Percentiles rank a stretch among this genome's conserved stretches.
These are phyloP conservation scores for Pelecanus crispus DNA, from an alignment of 2,113 vertebrate species.

Conservation along the genomic window DNA sequence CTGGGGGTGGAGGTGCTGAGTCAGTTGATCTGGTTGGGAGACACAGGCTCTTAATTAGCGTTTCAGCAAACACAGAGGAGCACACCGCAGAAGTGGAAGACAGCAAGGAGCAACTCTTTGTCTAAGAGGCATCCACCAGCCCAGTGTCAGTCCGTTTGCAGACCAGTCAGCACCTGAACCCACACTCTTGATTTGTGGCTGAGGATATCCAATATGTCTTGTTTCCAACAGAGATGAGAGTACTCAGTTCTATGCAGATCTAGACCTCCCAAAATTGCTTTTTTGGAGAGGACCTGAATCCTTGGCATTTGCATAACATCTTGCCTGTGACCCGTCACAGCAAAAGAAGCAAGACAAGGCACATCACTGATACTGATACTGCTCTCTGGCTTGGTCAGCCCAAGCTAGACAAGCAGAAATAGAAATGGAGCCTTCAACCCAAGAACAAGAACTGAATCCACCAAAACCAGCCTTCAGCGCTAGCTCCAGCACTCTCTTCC, in stretches of 20 bases:
- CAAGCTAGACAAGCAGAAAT: not conserved
- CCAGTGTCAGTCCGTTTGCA: not conserved
- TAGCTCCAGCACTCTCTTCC: not conserved
- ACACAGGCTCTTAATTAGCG: not conserved
- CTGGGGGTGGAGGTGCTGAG: not conserved
- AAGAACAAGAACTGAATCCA: not conserved
- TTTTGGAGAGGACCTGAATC: not conserved
- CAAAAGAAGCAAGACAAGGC: not conserved
- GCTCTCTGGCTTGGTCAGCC: not conserved
- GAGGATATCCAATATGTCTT: not conserved
- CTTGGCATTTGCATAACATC: not conserved
- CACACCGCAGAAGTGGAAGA: not conserved
- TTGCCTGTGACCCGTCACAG: not conserved
- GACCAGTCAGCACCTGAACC: not conserved
- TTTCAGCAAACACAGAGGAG: not conserved
- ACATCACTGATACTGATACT: not conserved
- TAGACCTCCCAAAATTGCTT: not conserved
- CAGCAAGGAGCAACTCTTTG: not conserved
- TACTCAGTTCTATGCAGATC: not conserved
- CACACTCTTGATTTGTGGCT: not conserved
- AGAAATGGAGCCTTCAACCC: not conserved
- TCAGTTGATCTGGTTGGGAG: constrained; percentile 3
- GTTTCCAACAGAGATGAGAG: not conserved
- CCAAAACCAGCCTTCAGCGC: not conserved
- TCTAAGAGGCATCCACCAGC: not conserved